phyloP scores from a whole-genome alignment of 2,888 invertebrate species.

The Melitaea athalia region DNA sequence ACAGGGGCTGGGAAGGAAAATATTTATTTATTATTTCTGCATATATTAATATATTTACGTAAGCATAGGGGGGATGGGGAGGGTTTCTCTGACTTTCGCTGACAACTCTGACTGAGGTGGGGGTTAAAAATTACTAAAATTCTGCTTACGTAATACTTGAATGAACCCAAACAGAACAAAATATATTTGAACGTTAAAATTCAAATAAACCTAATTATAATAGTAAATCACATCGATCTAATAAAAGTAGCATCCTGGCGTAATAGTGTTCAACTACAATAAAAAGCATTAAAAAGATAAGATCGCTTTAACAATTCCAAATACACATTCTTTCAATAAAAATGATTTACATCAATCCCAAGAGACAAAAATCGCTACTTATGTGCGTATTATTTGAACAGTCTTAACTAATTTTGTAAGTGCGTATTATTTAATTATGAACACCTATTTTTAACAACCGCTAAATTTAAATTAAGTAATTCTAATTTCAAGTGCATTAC shows the following conservation, averaged over 20 bases:
- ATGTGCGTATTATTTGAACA: slow-evolving; percentile 22
- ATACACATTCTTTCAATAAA: neutral
- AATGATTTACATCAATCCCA: neutral
- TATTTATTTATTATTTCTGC: no score
- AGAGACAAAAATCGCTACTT: neutral
- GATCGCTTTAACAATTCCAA: neutral
- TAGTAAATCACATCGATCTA: neutral
- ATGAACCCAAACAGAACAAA: no score
- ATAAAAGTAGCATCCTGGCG: neutral
- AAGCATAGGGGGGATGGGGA: no score
- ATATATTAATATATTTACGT: no score
- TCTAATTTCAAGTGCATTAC: slow-evolving; percentile 3
- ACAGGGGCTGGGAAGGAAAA: no score
- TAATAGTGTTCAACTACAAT: neutral
- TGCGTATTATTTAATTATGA: neutral
- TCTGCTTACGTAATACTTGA: no score
- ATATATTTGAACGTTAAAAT: no score
- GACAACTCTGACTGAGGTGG: no score
- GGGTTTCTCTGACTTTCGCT: no score
- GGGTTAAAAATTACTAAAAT: no score
- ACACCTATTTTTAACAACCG: neutral
- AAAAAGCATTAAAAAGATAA: neutral
- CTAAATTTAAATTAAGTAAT: neutral
- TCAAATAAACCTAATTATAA: no score
- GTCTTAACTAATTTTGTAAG: slow-evolving; percentile 11